Evolutionary conservation across 2,888 invertebrate species (phyloP), one percentile per base, ranked within the genome.

Genomic region (Laothoe populi): DNA sequence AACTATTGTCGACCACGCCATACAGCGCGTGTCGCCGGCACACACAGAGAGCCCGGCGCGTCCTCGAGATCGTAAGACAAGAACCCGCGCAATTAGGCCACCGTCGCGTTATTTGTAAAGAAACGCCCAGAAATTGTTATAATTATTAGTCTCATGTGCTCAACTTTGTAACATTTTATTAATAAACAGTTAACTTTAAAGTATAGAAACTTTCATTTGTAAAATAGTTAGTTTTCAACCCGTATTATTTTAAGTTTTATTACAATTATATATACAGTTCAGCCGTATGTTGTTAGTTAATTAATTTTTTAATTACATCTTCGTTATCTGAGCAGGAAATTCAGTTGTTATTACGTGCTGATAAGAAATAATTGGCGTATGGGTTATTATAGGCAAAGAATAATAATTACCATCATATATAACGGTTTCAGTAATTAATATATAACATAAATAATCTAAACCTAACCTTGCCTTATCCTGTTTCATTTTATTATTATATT

Each of bases 381-480:
- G 11, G 19, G 19, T 35, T 53, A 53, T 60, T 60, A 49, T 42
- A 19, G 60, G 60, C 49, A 63, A 63, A 63, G 59, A 59, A 62
- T 40, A 59, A 59, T 63, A 59, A 53, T 48, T 48, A 35, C 19
- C 35, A 35, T 38, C 13, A 35, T 60, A 60, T 48, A 60, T 60
- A 60, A 60, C 46, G 48, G 60, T 38, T 60, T 38, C 31, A n/a
- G 38, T 60, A 60, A 60, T 60, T 60, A 60, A 60, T 60, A 46
- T 48, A 23, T 48, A 59, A 45, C 45, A 26, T 19, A 59, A 45
- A 59, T 59, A 60, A 46, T 58, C 31, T 23, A 53, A 53, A 44
- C 16, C 4, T 35, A 31, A 31, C 31, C 10, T 19, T 10, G 16
- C 11, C n/a, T 35, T 53, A 31, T 53, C 53, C 53, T 53, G 53